Conservation (phyloP, 2,113 vertebrate species). For the Dunckerocampus dactyliophorus region DNA sequence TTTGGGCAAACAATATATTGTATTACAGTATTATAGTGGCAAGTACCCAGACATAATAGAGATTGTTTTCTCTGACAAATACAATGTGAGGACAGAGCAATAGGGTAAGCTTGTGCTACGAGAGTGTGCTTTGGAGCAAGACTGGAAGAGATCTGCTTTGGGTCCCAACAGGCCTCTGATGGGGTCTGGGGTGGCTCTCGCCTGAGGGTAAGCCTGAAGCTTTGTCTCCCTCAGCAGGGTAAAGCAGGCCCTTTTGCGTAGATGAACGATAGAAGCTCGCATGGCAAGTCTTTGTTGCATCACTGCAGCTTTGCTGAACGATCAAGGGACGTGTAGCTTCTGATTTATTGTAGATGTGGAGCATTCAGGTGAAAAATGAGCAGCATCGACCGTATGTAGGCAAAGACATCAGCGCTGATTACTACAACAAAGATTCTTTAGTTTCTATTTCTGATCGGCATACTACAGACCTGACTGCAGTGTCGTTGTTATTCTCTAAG, state of each 20-base stretch:
- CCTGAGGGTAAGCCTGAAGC: constrained; percentile 47
- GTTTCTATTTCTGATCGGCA: constrained; percentile 53
- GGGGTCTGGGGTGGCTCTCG: constrained; percentile 29
- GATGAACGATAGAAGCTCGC: constrained; percentile 35
- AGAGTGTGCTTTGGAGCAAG: constrained; percentile 29
- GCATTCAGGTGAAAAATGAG: constrained; percentile 24
- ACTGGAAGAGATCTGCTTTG: constrained; percentile 16
- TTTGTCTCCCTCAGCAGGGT: constrained; percentile 31
- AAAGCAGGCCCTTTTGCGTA: constrained; percentile 17
- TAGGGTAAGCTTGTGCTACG: background rate
- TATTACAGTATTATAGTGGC: background rate
- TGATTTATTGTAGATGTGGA: constrained; percentile 28
- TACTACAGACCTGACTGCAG: constrained; percentile 34
- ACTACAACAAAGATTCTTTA: constrained; percentile 35
- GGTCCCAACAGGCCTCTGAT: constrained; percentile 30
- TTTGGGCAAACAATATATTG: background rate
- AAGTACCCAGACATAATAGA: background rate
- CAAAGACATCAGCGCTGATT: constrained; percentile 32
- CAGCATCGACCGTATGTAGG: constrained; percentile 31
- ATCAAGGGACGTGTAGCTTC: constrained; percentile 7
- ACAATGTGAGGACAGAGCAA: background rate
- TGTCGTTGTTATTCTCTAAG: constrained; percentile 45
- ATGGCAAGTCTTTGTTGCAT: background rate
- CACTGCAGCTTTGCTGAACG: constrained; percentile 22
- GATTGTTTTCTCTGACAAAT: background rate